Evolutionary conservation across 2,113 vertebrate genomes (phyloP), one percentile per base, ranked within the genome.

Genomic region (Macrotis lagotis): DNA sequence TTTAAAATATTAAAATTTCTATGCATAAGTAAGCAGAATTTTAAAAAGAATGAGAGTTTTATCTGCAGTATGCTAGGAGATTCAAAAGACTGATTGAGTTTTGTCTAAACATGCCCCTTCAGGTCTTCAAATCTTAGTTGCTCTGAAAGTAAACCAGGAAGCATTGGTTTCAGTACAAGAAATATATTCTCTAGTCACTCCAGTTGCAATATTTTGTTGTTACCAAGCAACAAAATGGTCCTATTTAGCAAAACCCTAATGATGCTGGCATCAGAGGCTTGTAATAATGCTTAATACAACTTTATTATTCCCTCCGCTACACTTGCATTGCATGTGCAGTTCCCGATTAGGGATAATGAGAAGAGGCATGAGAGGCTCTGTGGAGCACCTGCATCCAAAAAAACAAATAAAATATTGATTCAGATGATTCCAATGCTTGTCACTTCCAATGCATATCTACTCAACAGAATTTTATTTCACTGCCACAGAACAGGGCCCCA

Each of bases 371-470:
- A 98, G 96, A 88, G 95, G 94, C 97, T 97, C 94, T 96, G 96
- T 8, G 52, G 93, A 90, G 97, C 96, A 98, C 97, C 98, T 98
- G 98, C 95, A 97, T 96, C 95, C 95, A 96, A 97, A 98, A 97
- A 97, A 97, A 97, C 96, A 97, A 98, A 98, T 95, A 96, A 98
- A 97, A 97, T 96, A 98, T 98, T 98, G 98, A 98, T 98, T 97
- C 96, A 98, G 97, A 97, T 95, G 97, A 98, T 97, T 98, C 95
- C 97, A 97, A 97, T 97, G 98, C 97, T 4, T 95, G 96, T 94
- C 97, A 97, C 98, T 98, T 98, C 96, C 98, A 96, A 98, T 96
- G 97, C 97, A 97, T 94, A 97, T 97, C 94, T 97, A 50, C 96
- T 96, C 95, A 98, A 92, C 24, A 83, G 90, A 91, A 94, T 95